Percentiles rank a stretch among this genome's conserved stretches.
Conservation (phyloP, 2,113 vertebrate genomes). For the Turdus rufiventris region DNA sequence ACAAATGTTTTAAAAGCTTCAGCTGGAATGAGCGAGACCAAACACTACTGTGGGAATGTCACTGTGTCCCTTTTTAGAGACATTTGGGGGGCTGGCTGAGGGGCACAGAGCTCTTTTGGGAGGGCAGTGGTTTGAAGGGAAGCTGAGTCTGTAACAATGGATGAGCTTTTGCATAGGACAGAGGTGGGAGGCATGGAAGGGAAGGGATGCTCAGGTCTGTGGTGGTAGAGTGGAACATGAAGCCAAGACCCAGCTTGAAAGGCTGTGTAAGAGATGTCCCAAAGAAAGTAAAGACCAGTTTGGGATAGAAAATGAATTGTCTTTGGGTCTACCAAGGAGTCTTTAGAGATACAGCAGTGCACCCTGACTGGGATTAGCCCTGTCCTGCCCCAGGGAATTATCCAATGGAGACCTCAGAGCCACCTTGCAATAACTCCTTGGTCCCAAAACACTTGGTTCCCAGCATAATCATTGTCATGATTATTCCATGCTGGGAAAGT, state of each 20-base stretch:
- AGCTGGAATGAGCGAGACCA: neutral
- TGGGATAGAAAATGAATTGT: neutral
- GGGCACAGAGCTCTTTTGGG: neutral
- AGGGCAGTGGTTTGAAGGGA: neutral
- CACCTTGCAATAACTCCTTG: neutral
- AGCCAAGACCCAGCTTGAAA: neutral
- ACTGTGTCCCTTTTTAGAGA: neutral
- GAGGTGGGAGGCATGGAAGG: neutral
- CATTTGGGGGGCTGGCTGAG: neutral
- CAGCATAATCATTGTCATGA: neutral
- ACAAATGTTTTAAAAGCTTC: constrained; percentile 19
- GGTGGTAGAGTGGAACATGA: neutral
- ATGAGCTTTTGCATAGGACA: neutral
- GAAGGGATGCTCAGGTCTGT: neutral
- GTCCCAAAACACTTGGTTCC: neutral
- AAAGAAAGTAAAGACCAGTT: neutral
- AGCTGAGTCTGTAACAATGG: neutral
- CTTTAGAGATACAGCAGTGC: neutral
- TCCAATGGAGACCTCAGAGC: neutral
- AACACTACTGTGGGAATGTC: neutral
- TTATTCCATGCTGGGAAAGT: neutral
- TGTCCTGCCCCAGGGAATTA: neutral
- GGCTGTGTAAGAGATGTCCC: neutral
- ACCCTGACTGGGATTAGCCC: neutral
- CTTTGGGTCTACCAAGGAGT: neutral